These are phyloP conservation scores for Pantherophis alleghaniensis DNA, from an alignment of 2,797 vertebrate genomes.

Conservation along the genomic window DNA sequence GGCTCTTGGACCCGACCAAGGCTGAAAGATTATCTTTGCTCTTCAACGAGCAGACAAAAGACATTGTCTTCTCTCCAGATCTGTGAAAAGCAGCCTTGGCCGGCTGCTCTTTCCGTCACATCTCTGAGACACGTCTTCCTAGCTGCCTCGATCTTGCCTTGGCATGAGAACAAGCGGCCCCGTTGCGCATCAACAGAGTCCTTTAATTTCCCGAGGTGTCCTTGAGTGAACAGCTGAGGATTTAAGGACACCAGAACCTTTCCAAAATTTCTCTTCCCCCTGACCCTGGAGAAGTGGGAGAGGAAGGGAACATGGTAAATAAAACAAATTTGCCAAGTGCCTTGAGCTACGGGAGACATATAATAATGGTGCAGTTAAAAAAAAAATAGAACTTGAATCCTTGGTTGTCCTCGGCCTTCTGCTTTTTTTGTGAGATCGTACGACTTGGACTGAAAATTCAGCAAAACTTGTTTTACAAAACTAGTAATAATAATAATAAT, in stretches of 20 bases:
- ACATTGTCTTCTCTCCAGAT: too few relatives aligned
- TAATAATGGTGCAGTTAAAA: neutral
- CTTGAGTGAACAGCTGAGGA: neutral
- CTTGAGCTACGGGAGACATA: neutral
- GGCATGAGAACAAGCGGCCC: neutral
- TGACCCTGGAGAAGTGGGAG: neutral
- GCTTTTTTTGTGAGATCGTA: neutral
- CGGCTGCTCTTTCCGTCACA: neutral
- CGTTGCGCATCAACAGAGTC: neutral
- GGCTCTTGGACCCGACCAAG: neutral
- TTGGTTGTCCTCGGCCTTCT: neutral
- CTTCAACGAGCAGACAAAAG: neutral
- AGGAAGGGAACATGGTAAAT: neutral
- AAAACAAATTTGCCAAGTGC: neutral
- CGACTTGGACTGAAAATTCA: neutral
- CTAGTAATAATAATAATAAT: neutral
- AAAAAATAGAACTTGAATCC: neutral
- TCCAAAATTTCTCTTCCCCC: neutral
- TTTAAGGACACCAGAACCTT: neutral
- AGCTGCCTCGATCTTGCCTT: neutral
- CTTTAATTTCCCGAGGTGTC: neutral
- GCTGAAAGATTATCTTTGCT: neutral
- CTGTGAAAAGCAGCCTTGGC: neutral
- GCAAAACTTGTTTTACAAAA: neutral
- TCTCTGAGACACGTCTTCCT: neutral